Percentiles rank a stretch among this genome's conserved stretches.
Evolutionary conservation across 2,113 vertebrate species (phyloP).

Genomic region (Podiceps cristatus): DNA sequence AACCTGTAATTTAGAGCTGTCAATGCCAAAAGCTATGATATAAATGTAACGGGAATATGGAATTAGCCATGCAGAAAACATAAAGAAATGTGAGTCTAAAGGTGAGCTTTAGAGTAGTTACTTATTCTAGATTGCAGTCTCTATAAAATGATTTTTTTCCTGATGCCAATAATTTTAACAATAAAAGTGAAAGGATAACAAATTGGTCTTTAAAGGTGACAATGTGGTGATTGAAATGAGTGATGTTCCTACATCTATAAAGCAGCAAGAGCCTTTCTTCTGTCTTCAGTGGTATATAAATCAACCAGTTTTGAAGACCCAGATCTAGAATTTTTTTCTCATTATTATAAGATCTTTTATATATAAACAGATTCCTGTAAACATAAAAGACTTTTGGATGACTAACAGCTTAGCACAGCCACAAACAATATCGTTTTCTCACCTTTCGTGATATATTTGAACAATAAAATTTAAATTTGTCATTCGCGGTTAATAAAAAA

Average conservation of each 20-base stretch:
- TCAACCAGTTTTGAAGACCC: neutral
- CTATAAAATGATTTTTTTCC: neutral
- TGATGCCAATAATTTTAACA: neutral
- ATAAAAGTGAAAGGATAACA: slow-evolving; percentile 15
- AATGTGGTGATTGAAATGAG: slow-evolving; percentile 3
- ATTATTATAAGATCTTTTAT: neutral
- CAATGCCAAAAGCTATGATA: neutral
- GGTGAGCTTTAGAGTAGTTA: neutral
- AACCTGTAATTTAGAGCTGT: neutral
- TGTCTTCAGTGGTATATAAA: neutral
- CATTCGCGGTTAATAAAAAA: neutral
- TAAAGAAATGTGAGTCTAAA: neutral
- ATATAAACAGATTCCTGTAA: neutral
- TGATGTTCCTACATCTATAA: neutral
- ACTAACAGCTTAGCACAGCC: neutral
- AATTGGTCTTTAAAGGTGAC: neutral
- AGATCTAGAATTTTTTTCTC: neutral
- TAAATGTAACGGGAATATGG: neutral
- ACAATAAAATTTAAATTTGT: neutral
- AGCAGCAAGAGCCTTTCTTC: neutral
- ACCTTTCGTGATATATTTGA: neutral
- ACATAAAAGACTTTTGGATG: neutral
- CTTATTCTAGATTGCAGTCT: neutral
- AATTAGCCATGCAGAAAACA: neutral
- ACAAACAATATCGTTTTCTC: neutral